Evolutionary conservation across 2,797 vertebrate species (phyloP).

Genomic region (Moxostoma hubbsi): DNA sequence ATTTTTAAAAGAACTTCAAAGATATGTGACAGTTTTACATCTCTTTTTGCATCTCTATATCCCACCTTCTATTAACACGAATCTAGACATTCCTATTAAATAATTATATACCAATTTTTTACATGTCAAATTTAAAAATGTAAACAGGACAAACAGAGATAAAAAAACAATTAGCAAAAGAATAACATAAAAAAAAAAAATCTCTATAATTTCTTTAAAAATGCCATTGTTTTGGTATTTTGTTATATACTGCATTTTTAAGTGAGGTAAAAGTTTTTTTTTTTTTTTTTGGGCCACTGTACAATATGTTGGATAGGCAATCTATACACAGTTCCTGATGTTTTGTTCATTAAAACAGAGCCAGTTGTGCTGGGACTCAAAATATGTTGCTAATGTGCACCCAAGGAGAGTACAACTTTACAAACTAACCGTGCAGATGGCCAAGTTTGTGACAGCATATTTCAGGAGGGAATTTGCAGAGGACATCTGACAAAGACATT

Average conservation of each 20-base stretch:
- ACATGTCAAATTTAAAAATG: not conserved
- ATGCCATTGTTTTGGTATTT: too few relatives aligned
- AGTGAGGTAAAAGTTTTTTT: too few relatives aligned
- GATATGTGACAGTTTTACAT: constrained; percentile 16
- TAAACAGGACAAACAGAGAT: not conserved
- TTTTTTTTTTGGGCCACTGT: not conserved
- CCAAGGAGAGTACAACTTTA: constrained; percentile 61
- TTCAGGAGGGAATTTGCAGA: constrained; percentile 54
- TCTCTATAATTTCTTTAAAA: too few relatives aligned
- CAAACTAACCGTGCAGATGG: constrained; percentile 63
- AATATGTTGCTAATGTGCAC: constrained; percentile 56
- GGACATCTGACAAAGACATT: constrained; percentile 67
- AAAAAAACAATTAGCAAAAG: not conserved
- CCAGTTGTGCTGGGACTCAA: constrained; percentile 57
- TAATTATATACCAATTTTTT: not conserved
- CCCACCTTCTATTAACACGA: not conserved
- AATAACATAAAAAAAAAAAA: too few relatives aligned
- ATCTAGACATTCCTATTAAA: not conserved
- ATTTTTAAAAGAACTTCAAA: constrained; percentile 10
- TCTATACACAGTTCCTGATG: constrained; percentile 21
- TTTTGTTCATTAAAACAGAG: constrained; percentile 50
- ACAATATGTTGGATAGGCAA: not conserved
- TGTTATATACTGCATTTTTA: too few relatives aligned
- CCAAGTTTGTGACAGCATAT: constrained; percentile 63
- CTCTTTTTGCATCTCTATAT: not conserved